phyloP scores from a whole-genome alignment of 2,888 invertebrate species.

The Leptinotarsa haldemani region DNA sequence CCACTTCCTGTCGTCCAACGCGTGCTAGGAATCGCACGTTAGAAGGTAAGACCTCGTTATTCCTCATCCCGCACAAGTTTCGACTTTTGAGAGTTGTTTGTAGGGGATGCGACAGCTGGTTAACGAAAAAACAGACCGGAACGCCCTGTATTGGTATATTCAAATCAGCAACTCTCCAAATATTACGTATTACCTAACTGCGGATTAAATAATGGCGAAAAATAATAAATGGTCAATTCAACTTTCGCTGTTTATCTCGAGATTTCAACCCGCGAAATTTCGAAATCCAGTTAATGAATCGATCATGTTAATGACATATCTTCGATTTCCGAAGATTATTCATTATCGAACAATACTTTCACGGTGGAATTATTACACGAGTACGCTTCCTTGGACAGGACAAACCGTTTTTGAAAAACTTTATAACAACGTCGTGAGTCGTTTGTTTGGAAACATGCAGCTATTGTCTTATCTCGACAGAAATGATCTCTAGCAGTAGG shows the following conservation, averaged over 20 bases:
- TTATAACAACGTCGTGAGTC: conserved; percentile 33
- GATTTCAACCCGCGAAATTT: background rate
- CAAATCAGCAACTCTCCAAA: too few species aligned
- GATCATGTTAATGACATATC: conserved; percentile 17
- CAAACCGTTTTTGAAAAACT: conserved; percentile 31
- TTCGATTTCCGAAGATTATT: conserved; percentile 22
- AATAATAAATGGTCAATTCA: background rate
- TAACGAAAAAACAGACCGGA: too few species aligned
- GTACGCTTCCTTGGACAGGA: conserved; percentile 27
- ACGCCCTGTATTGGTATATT: too few species aligned
- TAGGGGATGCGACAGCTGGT: too few species aligned
- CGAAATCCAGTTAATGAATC: background rate
- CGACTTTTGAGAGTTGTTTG: too few species aligned
- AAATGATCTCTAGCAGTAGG: conserved; percentile 1
- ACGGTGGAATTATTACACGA: conserved; percentile 30
- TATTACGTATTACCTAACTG: background rate
- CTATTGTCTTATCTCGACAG: conserved; percentile 34
- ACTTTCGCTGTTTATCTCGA: background rate
- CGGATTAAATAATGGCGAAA: background rate
- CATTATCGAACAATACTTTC: conserved; percentile 32
- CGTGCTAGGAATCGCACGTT: too few species aligned
- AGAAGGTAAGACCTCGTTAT: too few species aligned
- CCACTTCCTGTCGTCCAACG: too few species aligned
- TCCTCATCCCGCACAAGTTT: too few species aligned
- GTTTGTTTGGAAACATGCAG: conserved; percentile 34